Evolutionary conservation across 1,140 invertebrate species (phyloP), one percentile per base, ranked within the genome.

Genomic region (Halictus rubicundus): DNA sequence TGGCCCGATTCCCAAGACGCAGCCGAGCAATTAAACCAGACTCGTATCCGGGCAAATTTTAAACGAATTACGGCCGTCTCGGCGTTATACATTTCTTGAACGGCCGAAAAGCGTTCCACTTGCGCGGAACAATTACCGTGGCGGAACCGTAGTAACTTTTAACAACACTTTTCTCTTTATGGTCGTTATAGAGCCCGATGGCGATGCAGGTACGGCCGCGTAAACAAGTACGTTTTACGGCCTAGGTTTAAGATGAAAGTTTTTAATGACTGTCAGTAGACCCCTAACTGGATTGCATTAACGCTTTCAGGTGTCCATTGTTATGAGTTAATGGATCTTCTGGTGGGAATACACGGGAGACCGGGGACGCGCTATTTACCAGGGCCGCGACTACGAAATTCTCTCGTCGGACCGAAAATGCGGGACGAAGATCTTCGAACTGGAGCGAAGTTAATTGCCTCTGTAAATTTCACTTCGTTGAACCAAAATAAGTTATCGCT

Each of bases 151-250:
- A 12, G 46, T 21, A 78, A 78, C 32, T 78, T 78, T 78, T 60
- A 78, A 71, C 76, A 78, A 64, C 68, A 54, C 76, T 63, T 71
- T 83, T 66, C 64, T 74, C 68, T 71, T 81, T 66, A 39, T 39
- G 49, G 27, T 73, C 68, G 32, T 68, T 77, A 69, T 5, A 70
- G 19, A 25, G 7, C 12, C 61, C 21, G 57, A 73, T 12, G 42
- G 69, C 65, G 65, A 65, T 23, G 76, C 39, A 4, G 46, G 39
- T 16, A 59, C 25, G 69, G 39, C 23, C 63, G 16, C 60, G 37
- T 79, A 79, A 79, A 68, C 54, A 74, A 74, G 54, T 49, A 37
- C 27, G 9, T 42, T 74, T 79, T 60, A 79, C 25, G 16, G 78
- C 39, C 49, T 27, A 68, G 71, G 63, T 74, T 74, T 74, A 74